These are phyloP conservation scores for Acanthacorydalis orientalis DNA, from an alignment of 2,888 invertebrate genomes.

Conservation along the genomic window DNA sequence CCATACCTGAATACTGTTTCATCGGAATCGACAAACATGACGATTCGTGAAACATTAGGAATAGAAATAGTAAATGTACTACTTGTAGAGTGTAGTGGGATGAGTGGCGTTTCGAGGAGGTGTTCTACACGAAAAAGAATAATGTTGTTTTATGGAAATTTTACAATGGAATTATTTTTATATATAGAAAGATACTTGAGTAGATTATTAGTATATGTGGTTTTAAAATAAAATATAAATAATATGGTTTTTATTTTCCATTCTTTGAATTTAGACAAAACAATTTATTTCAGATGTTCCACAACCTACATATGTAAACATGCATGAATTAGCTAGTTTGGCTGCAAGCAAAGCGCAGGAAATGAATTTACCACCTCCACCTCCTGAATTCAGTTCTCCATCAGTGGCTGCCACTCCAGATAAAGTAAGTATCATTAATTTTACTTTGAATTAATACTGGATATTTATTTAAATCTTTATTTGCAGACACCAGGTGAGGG, in stretches of 20 bases:
- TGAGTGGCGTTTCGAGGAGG: too few relatives aligned
- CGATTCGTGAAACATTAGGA: too few relatives aligned
- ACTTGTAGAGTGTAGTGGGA: too few relatives aligned
- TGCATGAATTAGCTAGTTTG: constrained; percentile 74
- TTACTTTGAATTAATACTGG: background rate
- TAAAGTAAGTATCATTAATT: constrained; percentile 26
- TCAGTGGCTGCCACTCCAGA: constrained; percentile 22
- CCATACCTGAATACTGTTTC: too few relatives aligned
- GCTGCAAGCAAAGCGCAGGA: constrained; percentile 58
- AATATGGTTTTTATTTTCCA: background rate
- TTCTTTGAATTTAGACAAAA: background rate
- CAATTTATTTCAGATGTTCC: constrained; percentile 28
- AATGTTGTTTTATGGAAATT: too few relatives aligned
- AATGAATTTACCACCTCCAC: constrained; percentile 38
- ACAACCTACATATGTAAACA: constrained; percentile 79
- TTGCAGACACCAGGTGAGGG: constrained; percentile 17
- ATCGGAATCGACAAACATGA: too few relatives aligned
- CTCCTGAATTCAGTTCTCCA: constrained; percentile 27
- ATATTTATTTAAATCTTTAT: background rate
- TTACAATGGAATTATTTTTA: too few relatives aligned
- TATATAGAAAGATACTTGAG: too few relatives aligned
- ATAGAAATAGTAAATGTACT: too few relatives aligned
- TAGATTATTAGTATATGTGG: background rate
- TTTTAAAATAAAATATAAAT: background rate
- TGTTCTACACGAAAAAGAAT: too few relatives aligned